Conservation (phyloP, 2,797 vertebrate species). For the Microcaecilia unicolor region DNA sequence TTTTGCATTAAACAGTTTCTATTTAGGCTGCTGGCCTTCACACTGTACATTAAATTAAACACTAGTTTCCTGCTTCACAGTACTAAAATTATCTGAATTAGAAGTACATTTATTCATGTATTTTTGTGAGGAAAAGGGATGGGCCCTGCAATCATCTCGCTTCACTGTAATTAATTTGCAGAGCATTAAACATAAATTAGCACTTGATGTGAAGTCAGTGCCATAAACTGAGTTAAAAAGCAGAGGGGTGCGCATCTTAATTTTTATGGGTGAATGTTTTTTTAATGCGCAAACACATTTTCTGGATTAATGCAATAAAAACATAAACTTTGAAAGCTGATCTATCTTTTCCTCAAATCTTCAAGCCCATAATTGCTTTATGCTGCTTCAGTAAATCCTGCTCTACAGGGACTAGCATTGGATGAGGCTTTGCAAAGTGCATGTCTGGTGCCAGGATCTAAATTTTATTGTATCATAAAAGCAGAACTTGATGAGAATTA, state of each 20-base stretch:
- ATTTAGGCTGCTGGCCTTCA: neutral
- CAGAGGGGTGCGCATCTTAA: neutral
- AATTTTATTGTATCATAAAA: slow-evolving; percentile 14
- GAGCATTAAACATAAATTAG: slow-evolving; percentile 31
- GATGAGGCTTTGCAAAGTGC: neutral
- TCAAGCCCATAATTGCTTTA: slow-evolving; percentile 6
- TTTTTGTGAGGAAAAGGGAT: slow-evolving; percentile 11
- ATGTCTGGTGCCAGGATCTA: neutral
- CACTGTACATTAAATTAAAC: slow-evolving; percentile 18
- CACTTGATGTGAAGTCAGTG: slow-evolving; percentile 7
- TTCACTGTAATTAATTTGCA: slow-evolving; percentile 33
- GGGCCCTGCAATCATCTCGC: slow-evolving; percentile 20
- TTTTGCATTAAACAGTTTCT: neutral
- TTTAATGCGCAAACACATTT: neutral
- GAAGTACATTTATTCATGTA: slow-evolving; percentile 9
- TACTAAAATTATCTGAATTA: slow-evolving; percentile 11
- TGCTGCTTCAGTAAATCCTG: neutral
- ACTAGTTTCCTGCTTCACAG: slow-evolving; percentile 4
- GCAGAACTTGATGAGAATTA: slow-evolving; percentile 10
- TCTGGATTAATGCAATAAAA: neutral
- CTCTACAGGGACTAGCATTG: neutral
- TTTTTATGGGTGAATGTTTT: neutral
- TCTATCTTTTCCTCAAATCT: neutral
- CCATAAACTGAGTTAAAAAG: neutral
- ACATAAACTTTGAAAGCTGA: neutral